Base-by-base conservation (phyloP, 2,888 invertebrate genomes). In the Fissipunctia ypsillon region DNA sequence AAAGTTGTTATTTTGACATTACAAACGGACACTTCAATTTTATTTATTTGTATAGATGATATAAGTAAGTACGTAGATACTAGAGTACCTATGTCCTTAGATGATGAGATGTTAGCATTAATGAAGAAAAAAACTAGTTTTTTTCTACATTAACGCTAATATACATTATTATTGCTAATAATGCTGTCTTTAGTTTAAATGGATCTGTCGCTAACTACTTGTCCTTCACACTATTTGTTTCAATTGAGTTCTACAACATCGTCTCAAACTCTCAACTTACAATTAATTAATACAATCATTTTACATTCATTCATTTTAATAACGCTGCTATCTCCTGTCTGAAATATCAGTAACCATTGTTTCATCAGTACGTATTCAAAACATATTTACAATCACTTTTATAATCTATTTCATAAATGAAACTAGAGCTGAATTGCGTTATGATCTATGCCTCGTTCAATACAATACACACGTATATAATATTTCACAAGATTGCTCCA, bases 351-450 rank as follows among this genome's bases (percentile, higher is more conserved):
- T 57, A 19, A 19, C 60, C 48, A 77, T 73, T 77, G 77, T 76
- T 76, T 72, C 78, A 70, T 31, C 71, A 48, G 78, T 50, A 52
- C 25, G 14, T 52, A 70, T 66, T 72, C n/a, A 68, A 57, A 78
- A 78, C 6, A 61, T 43, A 68, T 60, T 60, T 72, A 63, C 83
- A 63, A 81, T 74, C 64, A 68, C 64, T 71, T 81, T 84, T 78
- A 75, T 65, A 65, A 74, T 75, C 66, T 78, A 69, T 78, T 83
- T 81, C 82, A 72, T 79, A 84, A 84, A 80, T 73, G 76, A 72
- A 87, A 84, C 77, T 73, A 85, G 80, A 85, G 70, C 73, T 78
- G 72, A 71, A 86, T 86, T 85, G 78, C 84, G 78, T 83, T 83
- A 78, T 78, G 69, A 70, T 79, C 80, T 81, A 84, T 68, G 79